A percentile compares a stretch with the other conserved stretches of the same genome.
These are phyloP conservation scores for Ramazzottius varieornatus DNA, from an alignment of 2,888 invertebrate species.

Conservation along the genomic window DNA sequence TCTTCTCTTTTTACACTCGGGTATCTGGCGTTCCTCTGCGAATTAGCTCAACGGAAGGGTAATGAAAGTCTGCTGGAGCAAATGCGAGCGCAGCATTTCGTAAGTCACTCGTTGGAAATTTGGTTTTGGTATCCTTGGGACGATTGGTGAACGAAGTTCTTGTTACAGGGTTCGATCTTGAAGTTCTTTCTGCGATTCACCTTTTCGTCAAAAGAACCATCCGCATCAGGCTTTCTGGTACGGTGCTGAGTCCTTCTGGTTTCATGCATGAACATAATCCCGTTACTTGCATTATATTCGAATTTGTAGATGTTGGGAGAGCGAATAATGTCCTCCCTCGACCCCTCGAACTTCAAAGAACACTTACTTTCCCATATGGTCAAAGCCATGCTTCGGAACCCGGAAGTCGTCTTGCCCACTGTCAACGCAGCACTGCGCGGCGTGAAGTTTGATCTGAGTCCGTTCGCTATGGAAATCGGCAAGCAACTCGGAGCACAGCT, in stretches of 20 bases:
- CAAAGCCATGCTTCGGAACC: constrained; percentile 69
- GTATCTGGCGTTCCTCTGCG: not conserved
- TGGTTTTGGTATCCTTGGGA: no score
- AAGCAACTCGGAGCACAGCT: constrained; percentile 34
- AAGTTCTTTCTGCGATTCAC: not conserved
- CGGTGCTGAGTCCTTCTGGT: not conserved
- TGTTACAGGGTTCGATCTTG: no score
- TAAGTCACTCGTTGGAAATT: no score
- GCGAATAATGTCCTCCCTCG: no score
- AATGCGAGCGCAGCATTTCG: no score
- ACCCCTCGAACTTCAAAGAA: constrained; percentile 36
- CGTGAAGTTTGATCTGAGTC: not conserved
- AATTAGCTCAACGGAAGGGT: not conserved
- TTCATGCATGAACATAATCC: no score
- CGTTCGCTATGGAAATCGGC: not conserved
- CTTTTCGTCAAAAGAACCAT: not conserved
- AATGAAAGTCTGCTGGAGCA: not conserved
- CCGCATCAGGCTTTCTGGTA: not conserved
- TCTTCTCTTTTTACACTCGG: not conserved
- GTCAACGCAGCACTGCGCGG: not conserved
- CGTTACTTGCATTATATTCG: no score
- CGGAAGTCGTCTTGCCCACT: constrained; percentile 48
- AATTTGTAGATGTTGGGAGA: no score
- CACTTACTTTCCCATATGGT: constrained; percentile 54
- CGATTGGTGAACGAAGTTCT: no score